A percentile compares a stretch with the other conserved stretches of the same genome.
Conservation (phyloP, 2,113 vertebrate genomes). For the Eidolon helvum region DNA sequence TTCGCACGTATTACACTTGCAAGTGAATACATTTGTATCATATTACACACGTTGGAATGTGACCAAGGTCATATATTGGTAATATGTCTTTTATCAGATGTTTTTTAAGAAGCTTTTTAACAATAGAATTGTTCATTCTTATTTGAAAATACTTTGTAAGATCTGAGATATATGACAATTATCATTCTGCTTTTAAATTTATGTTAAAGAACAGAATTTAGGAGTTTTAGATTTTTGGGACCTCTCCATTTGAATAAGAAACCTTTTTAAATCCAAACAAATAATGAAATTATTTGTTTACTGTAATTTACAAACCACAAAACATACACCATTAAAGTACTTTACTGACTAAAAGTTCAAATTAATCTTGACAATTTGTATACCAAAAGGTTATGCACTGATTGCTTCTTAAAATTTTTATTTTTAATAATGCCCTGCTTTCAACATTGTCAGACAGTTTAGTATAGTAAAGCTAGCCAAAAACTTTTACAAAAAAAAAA, state of each 20-base stretch:
- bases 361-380: neutral
- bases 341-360: neutral
- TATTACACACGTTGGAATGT: neutral
- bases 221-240: neutral
- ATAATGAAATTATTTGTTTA: neutral
- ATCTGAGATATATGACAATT: neutral
- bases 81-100: neutral
- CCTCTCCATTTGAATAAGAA: neutral
- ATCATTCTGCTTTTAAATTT: neutral
- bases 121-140: neutral
- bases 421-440: neutral
- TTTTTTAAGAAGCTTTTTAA: neutral
- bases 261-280: neutral
- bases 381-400: neutral
- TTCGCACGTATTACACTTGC: neutral
- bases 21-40: neutral
- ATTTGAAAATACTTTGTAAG: neutral
- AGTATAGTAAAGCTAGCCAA: neutral
- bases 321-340: neutral
- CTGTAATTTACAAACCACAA: neutral
- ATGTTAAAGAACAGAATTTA: neutral
- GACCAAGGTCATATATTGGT: neutral
- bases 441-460: neutral
- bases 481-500: neutral
- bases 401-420: neutral